phyloP scores from a whole-genome alignment of 2,113 vertebrate genomes.

The Muscicapa adusta region DNA sequence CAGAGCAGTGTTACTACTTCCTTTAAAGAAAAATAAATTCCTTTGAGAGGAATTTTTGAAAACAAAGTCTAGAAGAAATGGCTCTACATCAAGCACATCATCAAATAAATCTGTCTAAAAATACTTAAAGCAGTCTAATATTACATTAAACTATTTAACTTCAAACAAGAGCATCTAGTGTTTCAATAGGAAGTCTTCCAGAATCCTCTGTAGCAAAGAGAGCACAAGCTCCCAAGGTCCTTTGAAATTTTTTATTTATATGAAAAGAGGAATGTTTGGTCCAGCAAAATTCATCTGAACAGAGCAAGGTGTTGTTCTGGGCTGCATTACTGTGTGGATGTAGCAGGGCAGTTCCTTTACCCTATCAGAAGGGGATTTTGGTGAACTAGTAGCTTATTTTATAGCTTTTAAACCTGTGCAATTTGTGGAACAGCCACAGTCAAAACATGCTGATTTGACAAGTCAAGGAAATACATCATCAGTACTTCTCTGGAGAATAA shows the following conservation, averaged over 20 bases:
- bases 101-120: neutral
- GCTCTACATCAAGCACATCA: neutral
- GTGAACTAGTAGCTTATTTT: neutral
- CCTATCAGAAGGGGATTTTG: fast-evolving
- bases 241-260: neutral
- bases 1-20: neutral
- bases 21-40: neutral
- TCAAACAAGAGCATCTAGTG: neutral
- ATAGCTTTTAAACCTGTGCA: neutral
- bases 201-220: neutral
- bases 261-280: neutral
- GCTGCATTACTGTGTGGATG: fast-evolving
- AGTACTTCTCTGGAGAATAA: neutral
- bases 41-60: neutral
- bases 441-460: neutral
- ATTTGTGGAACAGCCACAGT: neutral
- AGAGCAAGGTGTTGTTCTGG: neutral
- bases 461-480: neutral
- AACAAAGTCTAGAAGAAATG: neutral
- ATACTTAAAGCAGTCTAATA: neutral
- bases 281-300: neutral
- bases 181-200: neutral
- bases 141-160: neutral
- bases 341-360: fast-evolving
- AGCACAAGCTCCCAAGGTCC: neutral